Conservation (phyloP, 2,113 vertebrate genomes). For the Lipophrys pholis region DNA sequence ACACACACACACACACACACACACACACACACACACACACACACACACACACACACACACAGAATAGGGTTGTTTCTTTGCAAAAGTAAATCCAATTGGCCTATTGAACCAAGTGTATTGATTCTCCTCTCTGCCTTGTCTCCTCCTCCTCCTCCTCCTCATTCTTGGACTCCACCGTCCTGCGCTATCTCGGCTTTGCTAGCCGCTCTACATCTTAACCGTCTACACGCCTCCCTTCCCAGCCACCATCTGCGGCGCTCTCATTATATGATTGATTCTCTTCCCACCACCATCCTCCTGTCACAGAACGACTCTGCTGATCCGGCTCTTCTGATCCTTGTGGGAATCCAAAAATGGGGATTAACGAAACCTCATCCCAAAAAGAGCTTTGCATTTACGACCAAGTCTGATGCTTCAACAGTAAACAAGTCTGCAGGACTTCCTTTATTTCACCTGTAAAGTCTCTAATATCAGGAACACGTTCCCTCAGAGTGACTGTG, state of each 20-base stretch:
- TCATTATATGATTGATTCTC: slow-evolving; percentile 55
- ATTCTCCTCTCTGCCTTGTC: slow-evolving; percentile 37
- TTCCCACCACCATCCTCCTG: slow-evolving; percentile 32
- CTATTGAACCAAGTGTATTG: slow-evolving; percentile 49
- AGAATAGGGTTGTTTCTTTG: slow-evolving; percentile 20
- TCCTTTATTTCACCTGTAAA: no score
- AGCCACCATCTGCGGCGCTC: slow-evolving; percentile 8
- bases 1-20: neutral
- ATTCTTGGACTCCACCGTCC: slow-evolving; percentile 4
- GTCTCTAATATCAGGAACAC: no score
- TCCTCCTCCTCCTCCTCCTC: slow-evolving; percentile 28
- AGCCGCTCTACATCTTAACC: slow-evolving; percentile 15
- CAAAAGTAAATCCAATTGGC: slow-evolving; percentile 26
- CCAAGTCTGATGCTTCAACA: neutral
- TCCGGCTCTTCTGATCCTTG: slow-evolving; percentile 21
- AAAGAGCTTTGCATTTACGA: neutral
- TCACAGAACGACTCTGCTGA: slow-evolving; percentile 25
- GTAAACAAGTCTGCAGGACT: no score
- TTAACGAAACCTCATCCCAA: slow-evolving; percentile 15
- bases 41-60: slow-evolving; percentile 15
- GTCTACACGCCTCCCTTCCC: neutral
- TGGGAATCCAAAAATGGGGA: slow-evolving; percentile 8
- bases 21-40: neutral
- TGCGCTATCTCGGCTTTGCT: slow-evolving; percentile 22
- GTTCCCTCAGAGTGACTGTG: no score